phyloP scores from a whole-genome alignment of 2,797 vertebrate species.

The Sebastes diaconus region DNA sequence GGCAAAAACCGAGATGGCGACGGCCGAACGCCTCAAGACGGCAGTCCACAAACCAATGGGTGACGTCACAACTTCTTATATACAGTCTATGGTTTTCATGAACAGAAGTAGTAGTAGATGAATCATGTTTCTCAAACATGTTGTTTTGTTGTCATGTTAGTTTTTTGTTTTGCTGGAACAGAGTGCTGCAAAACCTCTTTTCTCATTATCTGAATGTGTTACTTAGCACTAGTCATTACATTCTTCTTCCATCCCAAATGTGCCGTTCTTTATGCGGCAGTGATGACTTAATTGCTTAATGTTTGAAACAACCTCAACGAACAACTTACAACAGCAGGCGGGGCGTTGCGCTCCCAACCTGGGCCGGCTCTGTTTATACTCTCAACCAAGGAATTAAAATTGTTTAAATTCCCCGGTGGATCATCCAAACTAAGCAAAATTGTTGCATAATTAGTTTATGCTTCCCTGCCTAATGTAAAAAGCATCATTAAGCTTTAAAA shows the following conservation, averaged over 20 bases:
- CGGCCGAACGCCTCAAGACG: no score
- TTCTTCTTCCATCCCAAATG: not conserved
- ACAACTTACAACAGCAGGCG: not conserved
- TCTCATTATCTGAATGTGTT: not conserved
- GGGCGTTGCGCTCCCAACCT: not conserved
- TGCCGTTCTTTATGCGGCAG: not conserved
- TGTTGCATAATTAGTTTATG: conserved; percentile 43
- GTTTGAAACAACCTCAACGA: conserved; percentile 6
- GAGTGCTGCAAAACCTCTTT: not conserved
- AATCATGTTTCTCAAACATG: no score
- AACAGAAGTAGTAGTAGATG: not conserved
- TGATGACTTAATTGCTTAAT: conserved; percentile 14
- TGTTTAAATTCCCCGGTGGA: conserved; percentile 43
- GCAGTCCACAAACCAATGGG: no score
- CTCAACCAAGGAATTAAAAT: conserved; percentile 40
- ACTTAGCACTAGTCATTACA: not conserved
- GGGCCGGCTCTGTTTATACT: conserved; percentile 23
- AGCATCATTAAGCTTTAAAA: conserved; percentile 56
- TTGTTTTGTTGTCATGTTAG: not conserved
- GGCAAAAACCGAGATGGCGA: no score
- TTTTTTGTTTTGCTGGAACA: not conserved
- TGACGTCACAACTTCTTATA: no score
- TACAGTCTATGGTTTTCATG: accelerated
- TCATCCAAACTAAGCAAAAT: conserved; percentile 29
- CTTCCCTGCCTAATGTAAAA: conserved; percentile 41